Evolutionary conservation across 2,888 invertebrate genomes (phyloP), one percentile per base, ranked within the genome.

Genomic region (Himalopsyche japonica): DNA sequence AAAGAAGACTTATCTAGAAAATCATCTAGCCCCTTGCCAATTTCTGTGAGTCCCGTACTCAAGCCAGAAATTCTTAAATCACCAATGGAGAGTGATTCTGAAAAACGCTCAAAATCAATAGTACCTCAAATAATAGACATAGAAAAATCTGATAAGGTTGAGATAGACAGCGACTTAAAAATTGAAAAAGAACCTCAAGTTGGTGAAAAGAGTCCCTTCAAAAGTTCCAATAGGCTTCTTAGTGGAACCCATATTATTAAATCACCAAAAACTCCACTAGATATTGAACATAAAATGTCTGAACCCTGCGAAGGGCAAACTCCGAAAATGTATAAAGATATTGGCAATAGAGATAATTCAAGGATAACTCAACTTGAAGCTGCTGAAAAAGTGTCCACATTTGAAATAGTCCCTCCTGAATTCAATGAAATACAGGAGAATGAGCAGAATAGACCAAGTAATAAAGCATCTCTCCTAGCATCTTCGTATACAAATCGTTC

Each of bases 401-500:
- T 88, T 20, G 89, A 89, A 86, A 89, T 88, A 85, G 88, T 88
- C 70, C 88, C 88, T 27, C 88, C 89, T 15, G 92, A 92, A 64
- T 88, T 91, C 10, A 91, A 92, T 80, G 87, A 88, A 79, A 87
- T 87, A 10, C 88, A 87, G 43, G 88, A 88, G 82, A 85, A 81
- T 70, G 87, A 86, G 77, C 82, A 79, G 37, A 87, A 86, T 79
- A 86, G 87, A 92, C 91, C 86, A 90, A 91, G 87, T 89, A 91
- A n/a, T 91, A 92, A 88, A 91, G 91, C 37, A 49, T 76, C 82
- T 12, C 48, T 82, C 18, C 80, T 80, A 8, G 82, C 80, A 57
- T 82, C 82, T 27, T 89, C 90, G 10, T 91, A 91, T 87, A 91
- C 93, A 15, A 94, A 93, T 88, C 92, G 94, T 81, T 94, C 95